phyloP scores from a whole-genome alignment of 2,888 invertebrate genomes.

The Rhyacophila evoluta region DNA sequence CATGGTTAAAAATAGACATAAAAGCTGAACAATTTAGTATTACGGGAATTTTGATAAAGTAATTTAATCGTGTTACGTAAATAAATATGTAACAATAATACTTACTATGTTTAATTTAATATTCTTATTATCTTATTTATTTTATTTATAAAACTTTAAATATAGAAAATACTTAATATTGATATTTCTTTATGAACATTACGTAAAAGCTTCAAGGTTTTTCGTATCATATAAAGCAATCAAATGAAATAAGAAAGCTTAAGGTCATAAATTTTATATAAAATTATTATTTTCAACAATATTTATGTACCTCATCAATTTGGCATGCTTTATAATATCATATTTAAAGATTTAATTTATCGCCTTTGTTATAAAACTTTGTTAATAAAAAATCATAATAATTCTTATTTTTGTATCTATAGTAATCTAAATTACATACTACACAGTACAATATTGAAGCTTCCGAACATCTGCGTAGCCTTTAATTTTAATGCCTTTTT shows the following conservation, averaged over 20 bases:
- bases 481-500: conserved; percentile 11
- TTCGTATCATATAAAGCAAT: too few relatives aligned
- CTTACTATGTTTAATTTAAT: too few relatives aligned
- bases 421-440: not conserved
- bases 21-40: too few relatives aligned
- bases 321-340: not conserved
- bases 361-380: not conserved
- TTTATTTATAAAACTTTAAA: too few relatives aligned
- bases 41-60: too few relatives aligned
- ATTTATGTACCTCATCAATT: not conserved
- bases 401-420: not conserved
- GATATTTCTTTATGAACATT: too few relatives aligned
- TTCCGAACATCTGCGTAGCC: not conserved
- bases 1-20: too few relatives aligned
- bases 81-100: too few relatives aligned
- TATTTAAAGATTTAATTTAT: not conserved
- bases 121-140: too few relatives aligned
- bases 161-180: too few relatives aligned
- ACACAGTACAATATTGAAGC: not conserved
- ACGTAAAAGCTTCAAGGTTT: too few relatives aligned
- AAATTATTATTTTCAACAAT: not conserved
- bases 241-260: not conserved
- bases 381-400: not conserved
- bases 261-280: not conserved
- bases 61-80: too few relatives aligned